Percentiles rank a stretch among this genome's conserved stretches.
Conservation (phyloP, 2,797 vertebrate species). For the Okamejei kenojei region DNA sequence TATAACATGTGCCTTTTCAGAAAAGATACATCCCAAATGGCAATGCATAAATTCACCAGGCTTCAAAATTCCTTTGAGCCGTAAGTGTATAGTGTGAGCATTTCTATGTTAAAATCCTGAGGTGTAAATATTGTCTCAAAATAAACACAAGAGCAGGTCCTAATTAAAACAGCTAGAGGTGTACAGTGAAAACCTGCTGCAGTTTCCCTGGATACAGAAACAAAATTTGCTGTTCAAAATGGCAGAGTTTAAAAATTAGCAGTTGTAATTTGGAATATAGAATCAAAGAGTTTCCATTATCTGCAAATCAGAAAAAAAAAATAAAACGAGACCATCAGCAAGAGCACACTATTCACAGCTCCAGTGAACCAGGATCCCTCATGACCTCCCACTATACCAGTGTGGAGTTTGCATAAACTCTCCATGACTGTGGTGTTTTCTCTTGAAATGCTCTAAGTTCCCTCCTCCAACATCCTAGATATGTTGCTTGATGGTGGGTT, state of each 20-base stretch:
- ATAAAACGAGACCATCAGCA: too few species aligned
- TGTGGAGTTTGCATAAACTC: too few species aligned
- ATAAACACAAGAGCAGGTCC: neutral
- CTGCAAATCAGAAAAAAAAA: neutral
- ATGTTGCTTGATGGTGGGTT: too few species aligned
- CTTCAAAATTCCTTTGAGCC: neutral
- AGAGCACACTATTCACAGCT: too few species aligned
- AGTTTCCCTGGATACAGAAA: neutral
- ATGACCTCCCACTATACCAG: too few species aligned
- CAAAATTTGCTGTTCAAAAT: neutral
- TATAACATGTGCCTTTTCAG: neutral
- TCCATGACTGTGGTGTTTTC: too few species aligned
- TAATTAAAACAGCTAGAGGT: neutral
- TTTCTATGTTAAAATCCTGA: neutral
- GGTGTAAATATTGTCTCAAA: neutral
- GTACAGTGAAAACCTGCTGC: neutral
- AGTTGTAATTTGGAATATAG: neutral
- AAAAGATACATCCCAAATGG: neutral
- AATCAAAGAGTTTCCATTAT: neutral
- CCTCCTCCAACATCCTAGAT: too few species aligned
- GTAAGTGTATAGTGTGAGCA: neutral
- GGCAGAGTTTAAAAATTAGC: neutral
- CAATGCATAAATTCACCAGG: neutral
- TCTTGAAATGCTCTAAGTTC: too few species aligned
- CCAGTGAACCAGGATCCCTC: too few species aligned